Evolutionary conservation across 2,888 invertebrate species (phyloP).

Genomic region (Dryobota labecula): DNA sequence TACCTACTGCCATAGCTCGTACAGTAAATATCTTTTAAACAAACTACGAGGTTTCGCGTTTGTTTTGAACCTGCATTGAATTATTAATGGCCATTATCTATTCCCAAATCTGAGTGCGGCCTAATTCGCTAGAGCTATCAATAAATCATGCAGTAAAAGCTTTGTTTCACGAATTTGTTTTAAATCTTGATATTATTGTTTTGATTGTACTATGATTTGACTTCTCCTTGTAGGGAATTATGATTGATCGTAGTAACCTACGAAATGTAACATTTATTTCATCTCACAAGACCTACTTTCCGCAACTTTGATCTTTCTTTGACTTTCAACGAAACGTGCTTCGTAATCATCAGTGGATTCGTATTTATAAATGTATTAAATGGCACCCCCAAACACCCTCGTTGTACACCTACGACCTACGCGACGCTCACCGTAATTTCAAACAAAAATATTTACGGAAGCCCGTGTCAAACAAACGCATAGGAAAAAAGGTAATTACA

Average conservation of each 20-base stretch:
- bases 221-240: not conserved
- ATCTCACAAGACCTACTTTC: constrained; percentile 3
- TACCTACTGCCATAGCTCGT: not conserved
- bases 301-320: constrained; percentile 21
- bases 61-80: constrained; percentile 43
- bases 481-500: constrained; percentile 66
- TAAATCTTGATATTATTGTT: not conserved
- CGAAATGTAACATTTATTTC: constrained; percentile 28
- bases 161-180: constrained; percentile 34
- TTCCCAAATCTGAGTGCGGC: constrained; percentile 40
- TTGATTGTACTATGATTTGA: constrained; percentile 3
- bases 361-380: constrained; percentile 55
- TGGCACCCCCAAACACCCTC: constrained; percentile 32
- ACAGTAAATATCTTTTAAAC: constrained; percentile 18
- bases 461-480: constrained; percentile 41
- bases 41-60: constrained; percentile 30
- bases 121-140: constrained; percentile 43
- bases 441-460: constrained; percentile 55
- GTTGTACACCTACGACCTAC: constrained; percentile 22
- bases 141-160: constrained; percentile 58
- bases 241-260: not conserved
- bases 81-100: constrained; percentile 56
- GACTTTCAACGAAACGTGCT: constrained; percentile 26
- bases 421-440: constrained; percentile 42
- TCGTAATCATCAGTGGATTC: constrained; percentile 33